Percentiles rank a stretch among this genome's conserved stretches.
phyloP scores from a whole-genome alignment of 1,140 invertebrate genomes.

The Anastrepha ludens region DNA sequence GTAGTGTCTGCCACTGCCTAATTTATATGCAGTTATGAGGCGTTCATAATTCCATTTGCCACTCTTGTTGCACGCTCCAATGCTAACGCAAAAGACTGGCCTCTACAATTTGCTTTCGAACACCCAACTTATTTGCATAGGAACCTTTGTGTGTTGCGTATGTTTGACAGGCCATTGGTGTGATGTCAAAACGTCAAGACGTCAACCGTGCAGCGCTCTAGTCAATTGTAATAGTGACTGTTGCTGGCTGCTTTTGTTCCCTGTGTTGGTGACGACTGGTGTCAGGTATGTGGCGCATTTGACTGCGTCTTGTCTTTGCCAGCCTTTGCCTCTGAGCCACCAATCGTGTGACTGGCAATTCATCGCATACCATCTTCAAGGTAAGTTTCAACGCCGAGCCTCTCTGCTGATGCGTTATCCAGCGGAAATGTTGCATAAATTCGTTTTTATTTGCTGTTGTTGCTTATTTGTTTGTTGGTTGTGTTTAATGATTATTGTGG shows the following conservation, averaged over 20 bases:
- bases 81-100: background rate
- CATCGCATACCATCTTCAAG: background rate
- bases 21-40: constrained; percentile 56
- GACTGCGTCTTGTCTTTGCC: background rate
- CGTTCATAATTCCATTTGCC: constrained; percentile 48
- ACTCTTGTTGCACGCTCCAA: constrained; percentile 33
- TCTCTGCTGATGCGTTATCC: background rate
- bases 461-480: constrained; percentile 29
- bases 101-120: background rate
- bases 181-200: constrained; percentile 38
- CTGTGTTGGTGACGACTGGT: background rate
- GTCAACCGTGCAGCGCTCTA: background rate
- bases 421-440: constrained; percentile 43
- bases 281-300: constrained; percentile 25
- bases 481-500: constrained; percentile 3
- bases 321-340: background rate
- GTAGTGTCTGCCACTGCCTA: constrained; percentile 51
- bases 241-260: background rate
- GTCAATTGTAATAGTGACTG: background rate
- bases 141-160: background rate
- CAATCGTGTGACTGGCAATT: background rate
- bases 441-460: constrained; percentile 27
- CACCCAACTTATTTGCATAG: constrained; percentile 29
- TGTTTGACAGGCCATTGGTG: constrained; percentile 32
- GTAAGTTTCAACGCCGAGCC: too few relatives aligned